phyloP scores from a whole-genome alignment of 2,113 vertebrate genomes.

The western clawed frog (Xenopus tropicalis) region DNA sequence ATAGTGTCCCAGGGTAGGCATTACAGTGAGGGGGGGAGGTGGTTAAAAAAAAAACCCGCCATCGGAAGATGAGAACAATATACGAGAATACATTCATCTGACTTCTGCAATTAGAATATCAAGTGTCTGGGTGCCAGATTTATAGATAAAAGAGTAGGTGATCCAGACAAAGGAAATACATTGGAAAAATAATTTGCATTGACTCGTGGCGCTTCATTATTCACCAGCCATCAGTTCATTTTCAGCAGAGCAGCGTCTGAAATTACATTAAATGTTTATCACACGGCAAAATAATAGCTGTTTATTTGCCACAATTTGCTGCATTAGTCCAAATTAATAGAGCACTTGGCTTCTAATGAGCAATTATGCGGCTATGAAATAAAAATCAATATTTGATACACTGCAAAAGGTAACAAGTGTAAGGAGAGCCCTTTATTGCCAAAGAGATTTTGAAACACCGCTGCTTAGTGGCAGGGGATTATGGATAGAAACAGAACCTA shows the following conservation, averaged over 20 bases:
- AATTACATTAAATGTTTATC: slow-evolving; percentile 5
- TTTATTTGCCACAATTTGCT: background rate
- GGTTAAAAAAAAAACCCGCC: background rate
- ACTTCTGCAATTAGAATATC: background rate
- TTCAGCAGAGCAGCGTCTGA: background rate
- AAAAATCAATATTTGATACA: slow-evolving; percentile 3
- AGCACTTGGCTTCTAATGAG: background rate
- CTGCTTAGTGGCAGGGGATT: no score
- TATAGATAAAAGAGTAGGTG: slow-evolving; percentile 20
- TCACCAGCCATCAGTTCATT: slow-evolving; percentile 12
- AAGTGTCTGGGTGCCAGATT: background rate
- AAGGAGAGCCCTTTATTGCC: background rate
- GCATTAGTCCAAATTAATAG: background rate
- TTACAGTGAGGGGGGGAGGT: background rate
- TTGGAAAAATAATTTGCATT: slow-evolving; percentile 9
- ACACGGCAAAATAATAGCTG: background rate
- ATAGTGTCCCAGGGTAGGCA: background rate
- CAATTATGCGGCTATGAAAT: background rate
- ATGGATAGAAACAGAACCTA: no score
- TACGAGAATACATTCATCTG: slow-evolving; percentile 21
- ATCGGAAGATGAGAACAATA: background rate
- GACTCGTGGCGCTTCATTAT: background rate
- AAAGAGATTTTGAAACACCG: background rate
- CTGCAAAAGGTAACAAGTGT: background rate
- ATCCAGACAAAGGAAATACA: background rate